Conservation (phyloP, 2,797 vertebrate genomes). For the Pipistrellus nathusii region DNA sequence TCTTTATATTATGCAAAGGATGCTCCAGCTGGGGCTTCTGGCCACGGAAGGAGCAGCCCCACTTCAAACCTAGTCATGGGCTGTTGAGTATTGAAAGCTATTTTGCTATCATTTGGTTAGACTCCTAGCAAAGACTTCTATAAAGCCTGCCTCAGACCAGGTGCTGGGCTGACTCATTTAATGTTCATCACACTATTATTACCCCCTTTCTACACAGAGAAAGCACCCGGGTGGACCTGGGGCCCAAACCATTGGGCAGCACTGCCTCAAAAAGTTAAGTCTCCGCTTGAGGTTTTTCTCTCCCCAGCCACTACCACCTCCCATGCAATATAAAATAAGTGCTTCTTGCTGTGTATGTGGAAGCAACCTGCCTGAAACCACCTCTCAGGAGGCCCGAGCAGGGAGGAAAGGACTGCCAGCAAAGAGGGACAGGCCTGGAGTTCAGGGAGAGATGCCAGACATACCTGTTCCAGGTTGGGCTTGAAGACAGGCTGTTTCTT, state of each 20-base stretch:
- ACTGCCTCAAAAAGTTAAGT: background rate
- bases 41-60: background rate
- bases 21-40: background rate
- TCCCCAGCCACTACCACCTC: background rate
- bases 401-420: background rate
- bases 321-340: background rate
- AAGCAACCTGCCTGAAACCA: background rate
- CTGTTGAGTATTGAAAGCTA: background rate
- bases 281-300: background rate
- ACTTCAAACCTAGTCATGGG: background rate
- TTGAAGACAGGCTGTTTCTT: conserved; percentile 32
- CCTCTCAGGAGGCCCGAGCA: background rate
- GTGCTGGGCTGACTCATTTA: background rate
- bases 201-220: background rate
- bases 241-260: background rate
- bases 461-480: conserved; percentile 33
- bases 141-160: background rate
- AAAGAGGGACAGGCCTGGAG: background rate
- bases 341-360: background rate
- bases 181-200: background rate
- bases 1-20: background rate
- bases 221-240: background rate
- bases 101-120: background rate
- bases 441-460: conserved; percentile 29
- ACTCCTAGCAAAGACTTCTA: background rate